Evolutionary conservation across 2,113 vertebrate species (phyloP), one percentile per base, ranked within the genome.

Genomic region (Elgaria multicarinata): DNA sequence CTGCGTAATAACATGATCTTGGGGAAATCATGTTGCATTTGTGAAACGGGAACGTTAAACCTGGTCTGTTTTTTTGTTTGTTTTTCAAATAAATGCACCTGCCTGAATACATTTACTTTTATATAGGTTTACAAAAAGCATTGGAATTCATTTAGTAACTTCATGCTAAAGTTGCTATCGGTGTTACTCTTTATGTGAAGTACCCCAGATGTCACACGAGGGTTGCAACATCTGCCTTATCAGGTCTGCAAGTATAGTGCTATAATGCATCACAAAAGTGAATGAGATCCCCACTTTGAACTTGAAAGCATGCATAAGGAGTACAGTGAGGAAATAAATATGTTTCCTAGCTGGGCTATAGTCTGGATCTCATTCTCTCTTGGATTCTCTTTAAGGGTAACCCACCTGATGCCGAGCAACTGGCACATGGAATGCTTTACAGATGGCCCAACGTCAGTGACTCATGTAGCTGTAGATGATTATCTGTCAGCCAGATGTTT

Each of bases 401-500:
- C 95, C 93, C 96, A 97, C 96, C 96, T 97, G 95, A 92, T 95
- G 93, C 94, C 92, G 90, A 95, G 87, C 55, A 10, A 90, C 87
- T 93, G 95, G 94, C 85, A 79, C 90, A 77, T 55, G 16, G 95
- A 93, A 94, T 95, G 91, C 88, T 93, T 97, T 95, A 93, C 95
- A 97, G 95, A 95, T 92, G 94, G 93, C 36, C 90, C 78, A 76
- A 95, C 92, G 33, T 88, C 93, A 39, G 86, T 92, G 94, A 88
- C 92, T 95, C 89, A 83, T 5, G 0, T 84, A 87, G 94, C 95
- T 95, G 75, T 85, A 8, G 75, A 67, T 93, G 66, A 92, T 94
- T 95, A 92, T 97, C 96, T 96, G 96, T 96, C 94, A 90, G 95
- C 91, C 97, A 97, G 96, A 97, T 97, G 97, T 95, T 96, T 93